phyloP scores from a whole-genome alignment of 2,888 invertebrate genomes.

The Ischnura elegans region DNA sequence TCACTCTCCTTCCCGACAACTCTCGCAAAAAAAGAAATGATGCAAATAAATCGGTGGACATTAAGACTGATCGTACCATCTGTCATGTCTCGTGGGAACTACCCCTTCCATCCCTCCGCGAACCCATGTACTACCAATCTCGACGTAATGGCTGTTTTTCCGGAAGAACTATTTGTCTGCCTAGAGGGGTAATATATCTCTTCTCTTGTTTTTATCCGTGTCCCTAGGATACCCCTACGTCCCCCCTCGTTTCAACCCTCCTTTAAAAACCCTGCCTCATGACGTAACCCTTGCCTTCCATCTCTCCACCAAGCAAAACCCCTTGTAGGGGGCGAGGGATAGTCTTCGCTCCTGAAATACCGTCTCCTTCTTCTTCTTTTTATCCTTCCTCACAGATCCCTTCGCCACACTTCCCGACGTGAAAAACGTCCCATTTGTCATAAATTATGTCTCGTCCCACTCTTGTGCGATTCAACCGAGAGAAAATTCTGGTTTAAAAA shows the following conservation, averaged over 20 bases:
- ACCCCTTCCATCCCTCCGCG: too few species aligned
- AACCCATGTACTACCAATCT: constrained; percentile 25
- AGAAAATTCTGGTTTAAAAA: background rate
- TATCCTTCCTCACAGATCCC: background rate
- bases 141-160: constrained; percentile 62
- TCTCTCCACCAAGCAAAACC: background rate
- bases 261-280: background rate
- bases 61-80: constrained; percentile 33
- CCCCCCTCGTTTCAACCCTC: background rate
- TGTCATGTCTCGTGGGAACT: constrained; percentile 30
- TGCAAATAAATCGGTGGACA: constrained; percentile 47
- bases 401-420: background rate
- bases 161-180: constrained; percentile 60
- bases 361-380: background rate
- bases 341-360: too few species aligned
- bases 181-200: constrained; percentile 33
- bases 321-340: background rate
- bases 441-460: background rate
- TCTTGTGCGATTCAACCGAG: background rate
- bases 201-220: constrained; percentile 42
- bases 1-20: background rate
- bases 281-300: background rate
- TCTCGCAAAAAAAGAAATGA: constrained; percentile 9
- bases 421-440: constrained; percentile 25
- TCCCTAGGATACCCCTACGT: background rate